Base-by-base conservation (phyloP, 2,797 vertebrate genomes). In the Mormyrus proboscirostris region DNA sequence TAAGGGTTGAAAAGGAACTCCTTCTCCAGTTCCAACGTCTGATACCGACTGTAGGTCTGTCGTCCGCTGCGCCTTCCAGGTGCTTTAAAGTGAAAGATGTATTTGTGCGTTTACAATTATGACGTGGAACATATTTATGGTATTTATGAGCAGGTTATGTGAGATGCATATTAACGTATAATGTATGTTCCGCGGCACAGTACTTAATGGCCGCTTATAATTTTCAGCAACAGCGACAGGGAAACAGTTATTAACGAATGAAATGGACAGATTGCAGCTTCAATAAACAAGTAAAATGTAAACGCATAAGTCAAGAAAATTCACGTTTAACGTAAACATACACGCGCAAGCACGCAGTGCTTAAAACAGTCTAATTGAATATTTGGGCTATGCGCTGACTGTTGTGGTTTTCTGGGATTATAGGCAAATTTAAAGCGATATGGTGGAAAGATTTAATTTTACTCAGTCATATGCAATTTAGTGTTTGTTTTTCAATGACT, bases 1-100 rank as follows among this genome's bases (percentile, higher is more conserved):
- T 97, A 97, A 90, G 96, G 96, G 93, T 97, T 96, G 95, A 96
- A 97, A 90, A 96, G 96, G 94, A 97, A 97, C 92, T 96, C 96
- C 92, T 97, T 97, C 93, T 97, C 96, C 93, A 97, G 93, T 94
- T 97, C 96, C 93, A 96, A 94, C 90, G 96, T 97, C 92, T 97
- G 96, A 94, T 97, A 97, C 89, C 96, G 96, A 94, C 96, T 96
- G 95, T 97, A 97, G 90, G 96, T 97, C 92, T 97, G 96, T 91
- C 96, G 94, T 91, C 96, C 96, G 33, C 96, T 97, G 93, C 96
- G 96, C 90, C 96, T 95, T 92, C 96, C 96, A 33, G 96, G 96
- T 93, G 96, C 96, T 97, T 93, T 62, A 88, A 89, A 87, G 84
- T 89, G 89, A 89, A 76, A 89, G 33, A 89, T 33, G 89, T 87